Base-by-base conservation (phyloP, 2,888 invertebrate genomes). In the Orthosia cruda region DNA sequence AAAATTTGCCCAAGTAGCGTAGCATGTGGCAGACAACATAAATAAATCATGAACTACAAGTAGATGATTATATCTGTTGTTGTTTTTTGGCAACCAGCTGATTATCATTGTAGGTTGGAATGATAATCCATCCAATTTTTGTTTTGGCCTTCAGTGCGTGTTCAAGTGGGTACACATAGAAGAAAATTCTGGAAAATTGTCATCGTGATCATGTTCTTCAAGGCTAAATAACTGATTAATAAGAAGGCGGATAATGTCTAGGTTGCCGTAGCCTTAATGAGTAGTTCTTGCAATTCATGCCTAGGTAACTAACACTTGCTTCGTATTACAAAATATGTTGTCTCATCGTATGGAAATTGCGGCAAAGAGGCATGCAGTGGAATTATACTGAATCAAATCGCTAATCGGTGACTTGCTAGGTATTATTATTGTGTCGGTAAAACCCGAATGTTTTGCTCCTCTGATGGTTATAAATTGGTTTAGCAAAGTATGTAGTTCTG, bases 321-420 rank as follows among this genome's bases (percentile, higher is more conserved):
- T 63, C 40, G 15, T 83, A 52, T 79, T 64, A 70, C 57, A 54
- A 62, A 76, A 69, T 55, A 69, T 74, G 63, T 80, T 47, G 57
- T 80, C 16, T 69, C 65, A 72, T 84, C 59, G 61, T 23, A 61
- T 64, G 72, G 81, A 61, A 72, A 69, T 49, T 59, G 66, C 16
- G 12, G 12, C 15, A 4, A 40, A 62, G 26, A n/a, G 26, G 18
- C 55, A 23, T 40, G 26, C 13, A 32, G 26, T 80, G 81, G 82
- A 82, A 81, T 76, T 59, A n/a, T 84, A 84, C 84, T 61, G 80
- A 59, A 74, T 69, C 50, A 55, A 74, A 74, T 64, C 13, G 18
- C 57, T 57, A 20, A 20, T 16, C 20, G 3, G 32, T 12, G 23
- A 15, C 9, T 49, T 20, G 16, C 26, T 49, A 40, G 40, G 40